Base-by-base conservation (phyloP, 2,797 vertebrate genomes). In the Cetoscarus ocellatus region DNA sequence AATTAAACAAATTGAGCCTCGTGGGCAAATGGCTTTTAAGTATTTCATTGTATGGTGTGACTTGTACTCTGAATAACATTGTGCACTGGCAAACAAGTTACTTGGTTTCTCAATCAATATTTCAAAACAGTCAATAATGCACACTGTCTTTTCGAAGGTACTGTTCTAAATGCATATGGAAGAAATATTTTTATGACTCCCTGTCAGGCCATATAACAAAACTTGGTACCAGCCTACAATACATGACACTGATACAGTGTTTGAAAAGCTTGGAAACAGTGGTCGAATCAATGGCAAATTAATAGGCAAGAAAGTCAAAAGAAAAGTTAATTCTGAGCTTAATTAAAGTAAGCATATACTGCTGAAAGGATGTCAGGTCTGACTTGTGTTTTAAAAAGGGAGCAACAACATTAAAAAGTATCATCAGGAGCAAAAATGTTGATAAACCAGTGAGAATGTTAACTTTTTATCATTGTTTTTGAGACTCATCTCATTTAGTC, bases 231-330 rank as follows among this genome's bases (percentile, higher is more conserved):
- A 67, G 44, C 49, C 38, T 58, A 59, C 56, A 59, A 44, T 59
- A 34, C 40, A 59, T 44, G 11, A 58, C 56, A 58, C 56, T 44
- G 13, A 58, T 15, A 34, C 56, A 27, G 40, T 58, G 56, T 44
- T 58, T 61, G 34, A 61, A 49, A 38, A 61, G 35, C 59, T 43
- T 43, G 10, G 42, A 13, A 15, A 42, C 36, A 14, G 58, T 54
- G 18, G 14, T 49, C 2, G 38, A 56, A 36, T 62, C 36, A 19
- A 19, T 35, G 19, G 8, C 43, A 61, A 61, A 61, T 42, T 62
- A 62, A 62, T 61, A 43, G n/a, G 44, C 36, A 15, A 55, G 42
- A 62, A 62, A 49, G 19, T 62, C 52, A 50, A 56, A 70, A 6
- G 42, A 55, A 12, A 65, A 15, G 54, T 55, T 40, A 5, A 38